Evolutionary conservation across 2,888 invertebrate species (phyloP), one percentile per base, ranked within the genome.

Genomic region (Mactromeris polynyma): DNA sequence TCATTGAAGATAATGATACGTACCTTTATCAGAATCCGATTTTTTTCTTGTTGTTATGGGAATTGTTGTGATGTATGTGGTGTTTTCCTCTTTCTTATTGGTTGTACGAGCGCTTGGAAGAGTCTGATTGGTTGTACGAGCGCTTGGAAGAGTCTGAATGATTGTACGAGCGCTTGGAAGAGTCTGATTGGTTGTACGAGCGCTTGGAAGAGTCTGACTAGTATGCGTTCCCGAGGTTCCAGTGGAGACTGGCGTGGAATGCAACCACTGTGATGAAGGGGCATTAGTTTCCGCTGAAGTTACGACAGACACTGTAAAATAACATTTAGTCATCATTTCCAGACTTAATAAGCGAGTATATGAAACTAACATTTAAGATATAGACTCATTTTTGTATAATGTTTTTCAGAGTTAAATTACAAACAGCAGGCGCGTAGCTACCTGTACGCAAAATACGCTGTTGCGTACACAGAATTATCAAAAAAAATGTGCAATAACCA

Each of bases 21-120:
- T 46, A 83, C 83, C 83, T 83, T 83, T 83, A 14, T 19, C 73
- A 46, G 73, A 19, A 19, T 83, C 36, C 0, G 42, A 6, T 36
- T 83, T 83, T 33, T 83, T 83, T 46, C 54, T 9, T 1, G 82
- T 82, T 26, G 64, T 40, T n/a, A 26, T 4, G n/a, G 33, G 17
- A 17, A 73, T 73, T 9, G 83, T 31, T 9, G 36, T 31, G 0
- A 26, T 17, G 11, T 69, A 46, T 42, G 83, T 73, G 9, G 33
- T 31, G 2, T 38, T 31, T 2, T 83, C 69, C 0, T 73, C 73
- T 19, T 42, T 69, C 26, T 83, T 83, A 11, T 51, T 83, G 19
- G 36, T 73, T 19, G 36, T 36, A 9, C 14, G 31, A 69, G 9
- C 17, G 36, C 4, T 73, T 1, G 73, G 33, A 3, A 19, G 73